Conservation (phyloP, 2,888 invertebrate genomes). For the Tortrix viridana region DNA sequence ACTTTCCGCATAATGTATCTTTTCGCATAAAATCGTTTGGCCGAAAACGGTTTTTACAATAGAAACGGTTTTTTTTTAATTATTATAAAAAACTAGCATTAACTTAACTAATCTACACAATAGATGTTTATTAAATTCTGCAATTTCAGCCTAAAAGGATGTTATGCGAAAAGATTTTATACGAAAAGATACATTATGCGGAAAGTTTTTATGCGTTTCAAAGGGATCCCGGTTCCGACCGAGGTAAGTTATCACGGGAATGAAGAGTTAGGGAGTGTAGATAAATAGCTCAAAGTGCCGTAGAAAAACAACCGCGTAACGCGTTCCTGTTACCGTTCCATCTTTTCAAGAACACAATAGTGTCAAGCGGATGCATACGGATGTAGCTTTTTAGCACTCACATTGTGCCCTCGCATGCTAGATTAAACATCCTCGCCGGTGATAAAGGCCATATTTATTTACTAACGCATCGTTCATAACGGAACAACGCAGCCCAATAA, state of each 20-base stretch:
- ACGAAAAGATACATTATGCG: too few species aligned
- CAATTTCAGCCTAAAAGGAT: too few species aligned
- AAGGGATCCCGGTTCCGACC: too few species aligned
- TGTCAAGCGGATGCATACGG: slow-evolving; percentile 46
- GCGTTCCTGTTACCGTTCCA: slow-evolving; percentile 13
- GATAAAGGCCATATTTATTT: slow-evolving; percentile 62
- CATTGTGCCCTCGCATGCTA: slow-evolving; percentile 49
- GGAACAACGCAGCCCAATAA: slow-evolving; percentile 78
- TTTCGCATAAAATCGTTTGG: too few species aligned
- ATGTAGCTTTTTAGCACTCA: slow-evolving; percentile 56
- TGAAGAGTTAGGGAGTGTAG: not conserved
- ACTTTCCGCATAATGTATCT: too few species aligned
- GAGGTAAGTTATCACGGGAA: not conserved
- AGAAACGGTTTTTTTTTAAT: too few species aligned
- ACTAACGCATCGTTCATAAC: slow-evolving; percentile 66
- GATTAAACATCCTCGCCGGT: slow-evolving; percentile 52
- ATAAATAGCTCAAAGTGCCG: not conserved
- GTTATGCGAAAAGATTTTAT: too few species aligned
- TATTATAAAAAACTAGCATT: too few species aligned
- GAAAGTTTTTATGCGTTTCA: too few species aligned
- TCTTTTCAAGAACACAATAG: slow-evolving; percentile 15
- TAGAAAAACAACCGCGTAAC: not conserved
- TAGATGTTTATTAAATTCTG: too few species aligned
- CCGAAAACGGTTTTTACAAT: too few species aligned
- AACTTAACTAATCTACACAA: too few species aligned